These are phyloP conservation scores for Rhogogaster chlorosoma DNA, from an alignment of 2,888 invertebrate genomes.

Conservation along the genomic window DNA sequence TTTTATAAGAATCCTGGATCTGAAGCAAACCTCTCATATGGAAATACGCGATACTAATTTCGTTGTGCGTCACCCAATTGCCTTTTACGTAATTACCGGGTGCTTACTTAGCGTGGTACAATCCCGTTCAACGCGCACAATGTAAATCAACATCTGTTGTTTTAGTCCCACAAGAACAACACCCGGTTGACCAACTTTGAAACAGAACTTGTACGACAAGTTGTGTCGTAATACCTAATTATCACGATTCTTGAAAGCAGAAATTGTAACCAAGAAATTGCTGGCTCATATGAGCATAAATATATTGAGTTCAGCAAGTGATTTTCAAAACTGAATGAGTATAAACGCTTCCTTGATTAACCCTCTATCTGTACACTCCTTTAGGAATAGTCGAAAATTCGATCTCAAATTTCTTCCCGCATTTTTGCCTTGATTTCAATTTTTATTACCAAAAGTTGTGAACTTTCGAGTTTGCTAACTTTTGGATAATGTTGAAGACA, in stretches of 20 bases:
- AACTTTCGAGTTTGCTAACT: background rate
- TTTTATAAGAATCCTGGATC: background rate
- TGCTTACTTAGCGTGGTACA: background rate
- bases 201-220: background rate
- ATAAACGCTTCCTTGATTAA: background rate
- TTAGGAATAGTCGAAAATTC: background rate
- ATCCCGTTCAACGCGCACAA: background rate
- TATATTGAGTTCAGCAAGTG: background rate
- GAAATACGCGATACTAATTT: background rate
- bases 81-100: constrained; percentile 5
- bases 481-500: background rate
- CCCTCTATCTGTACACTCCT: background rate
- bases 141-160: constrained; percentile 12
- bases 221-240: background rate
- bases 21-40: background rate
- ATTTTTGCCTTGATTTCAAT: no score
- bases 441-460: background rate
- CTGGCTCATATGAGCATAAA: background rate
- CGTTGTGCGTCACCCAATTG: background rate
- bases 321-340: background rate
- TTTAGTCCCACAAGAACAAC: background rate
- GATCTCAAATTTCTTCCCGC: background rate
- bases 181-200: background rate
- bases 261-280: background rate
- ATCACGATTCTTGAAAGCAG: background rate